Evolutionary conservation across 2,797 vertebrate genomes (phyloP).

Genomic region (Margarornis squamiger): DNA sequence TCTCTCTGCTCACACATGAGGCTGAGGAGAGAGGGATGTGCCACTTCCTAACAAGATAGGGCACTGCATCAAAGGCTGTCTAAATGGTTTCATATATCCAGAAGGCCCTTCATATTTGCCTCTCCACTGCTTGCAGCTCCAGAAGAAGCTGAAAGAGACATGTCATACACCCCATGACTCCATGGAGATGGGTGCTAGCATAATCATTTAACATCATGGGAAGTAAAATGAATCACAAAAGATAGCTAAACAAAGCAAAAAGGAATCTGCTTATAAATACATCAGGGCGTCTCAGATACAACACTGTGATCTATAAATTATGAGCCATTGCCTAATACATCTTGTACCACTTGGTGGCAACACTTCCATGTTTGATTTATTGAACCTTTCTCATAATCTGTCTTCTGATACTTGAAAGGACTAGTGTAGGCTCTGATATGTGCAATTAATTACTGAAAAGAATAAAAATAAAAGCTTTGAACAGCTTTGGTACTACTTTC

Average conservation of each 20-base stretch:
- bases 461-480: background rate
- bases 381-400: constrained; percentile 41
- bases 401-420: constrained; percentile 43
- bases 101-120: background rate
- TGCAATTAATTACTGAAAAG: constrained; percentile 9
- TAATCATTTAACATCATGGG: background rate
- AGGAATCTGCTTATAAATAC: background rate
- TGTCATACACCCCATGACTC: rapidly evolving
- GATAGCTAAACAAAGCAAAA: background rate
- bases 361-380: constrained; percentile 78
- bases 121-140: background rate
- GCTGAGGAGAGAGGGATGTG: background rate
- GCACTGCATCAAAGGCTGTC: rapidly evolving
- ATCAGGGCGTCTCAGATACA: background rate
- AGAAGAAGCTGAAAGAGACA: background rate
- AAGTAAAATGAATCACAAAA: background rate
- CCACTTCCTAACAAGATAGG: background rate
- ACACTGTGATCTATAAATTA: constrained; percentile 26
- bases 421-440: background rate
- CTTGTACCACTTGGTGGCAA: constrained; percentile 79
- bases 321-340: constrained; percentile 59
- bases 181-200: background rate
- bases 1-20: rapidly evolving
- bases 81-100: background rate
- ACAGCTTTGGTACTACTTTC: background rate